Base-by-base conservation (phyloP, 2,113 vertebrate genomes). In the Climacteris rufus region DNA sequence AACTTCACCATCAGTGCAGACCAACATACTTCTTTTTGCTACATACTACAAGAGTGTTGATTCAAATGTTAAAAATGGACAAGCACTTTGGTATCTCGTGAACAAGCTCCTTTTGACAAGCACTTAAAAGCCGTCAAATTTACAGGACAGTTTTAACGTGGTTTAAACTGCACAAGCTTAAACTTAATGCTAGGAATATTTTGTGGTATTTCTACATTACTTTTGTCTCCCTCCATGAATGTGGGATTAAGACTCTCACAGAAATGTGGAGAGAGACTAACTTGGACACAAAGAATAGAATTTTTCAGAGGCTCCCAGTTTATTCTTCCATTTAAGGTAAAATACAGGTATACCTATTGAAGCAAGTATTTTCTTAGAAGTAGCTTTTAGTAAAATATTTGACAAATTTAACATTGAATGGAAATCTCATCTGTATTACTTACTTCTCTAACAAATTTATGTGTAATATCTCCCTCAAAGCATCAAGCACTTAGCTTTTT, bases 1-100 rank as follows among this genome's bases (percentile, higher is more conserved):
- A 37, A 45, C 45, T 53, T 60, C 7, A 15, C 11, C 45, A n/a
- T 30, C 45, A n/a, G 21, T 60, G n/a, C 11, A 59, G 13, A 74
- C 50, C 10, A 89, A 45, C 19, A 23, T 23, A 15, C 9, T 49
- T 75, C 33, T 64, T 65, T 81, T 77, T 35, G 20, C 28, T 74
- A n/a, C 24, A 24, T 11, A 66, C 28, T 60, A 39, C 6, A 12
- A 39, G 52, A 30, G 7, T 52, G 18, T 18, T 52, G 20, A 6
- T 60, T 75, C n/a, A 25, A 60, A 45, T 39, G 53, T 45, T 15
- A 74, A 59, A 66, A 52, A 25, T 1, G 19, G 37, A 17, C 37
- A 45, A 39, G 15, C 0, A 0, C 39, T 82, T 75, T 60, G 16
- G 5, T 47, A 53, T 40, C 30, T 75, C 53, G 22, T 22, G 20